These are phyloP conservation scores for Drosophila melanogaster DNA, from an alignment of 1,140 invertebrate genomes.

Conservation along the genomic window Release_6_plus_ISO1_MT NT_033779.5:7870501-7871000, in stretches of 20 bases:
- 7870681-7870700: conserved; percentile 12
- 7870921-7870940: background rate
- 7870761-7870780: background rate
- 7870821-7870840: too few relatives aligned
- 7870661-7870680: conserved; percentile 18
- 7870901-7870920: too few relatives aligned
- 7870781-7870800: background rate
- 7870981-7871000: conserved; percentile 28
- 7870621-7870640: conserved; percentile 7
- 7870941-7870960: background rate
- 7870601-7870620: conserved; percentile 36
- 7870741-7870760: conserved; percentile 16
- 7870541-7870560: conserved; percentile 42
- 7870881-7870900: too few relatives aligned
- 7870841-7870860: too few relatives aligned
- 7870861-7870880: too few relatives aligned
- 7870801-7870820: background rate
- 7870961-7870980: conserved; percentile 10
- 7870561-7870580: conserved; percentile 40
- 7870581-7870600: conserved; percentile 46
- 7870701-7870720: conserved; percentile 14
- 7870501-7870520: background rate
- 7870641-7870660: conserved; percentile 36
- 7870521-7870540: conserved; percentile 30
- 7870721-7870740: conserved; percentile 17